Evolutionary conservation across 2,113 vertebrate genomes (phyloP), one percentile per base, ranked within the genome.

Genomic region (Coreoperca whiteheadi): DNA sequence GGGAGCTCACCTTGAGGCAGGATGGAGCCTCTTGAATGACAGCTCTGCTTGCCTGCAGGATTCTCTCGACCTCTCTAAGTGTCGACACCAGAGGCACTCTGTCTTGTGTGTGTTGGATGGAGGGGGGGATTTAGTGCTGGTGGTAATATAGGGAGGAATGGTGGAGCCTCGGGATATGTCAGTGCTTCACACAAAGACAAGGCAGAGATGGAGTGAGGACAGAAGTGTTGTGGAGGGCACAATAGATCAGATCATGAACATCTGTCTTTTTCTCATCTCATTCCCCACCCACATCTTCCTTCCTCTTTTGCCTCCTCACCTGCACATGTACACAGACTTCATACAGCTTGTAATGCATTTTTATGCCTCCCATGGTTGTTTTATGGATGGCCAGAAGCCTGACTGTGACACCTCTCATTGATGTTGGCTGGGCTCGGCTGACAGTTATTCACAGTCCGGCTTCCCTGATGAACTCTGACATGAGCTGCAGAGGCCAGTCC

Each of bases 1-100:
- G 57, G 90, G 80, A 87, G 85, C 90, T 95, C 92, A 94, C 94
- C 94, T 95, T 92, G 90, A 91, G 87, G 91, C 89, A 83, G 77
- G 80, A 82, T 3, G 74, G 87, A 90, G 90, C 69, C 90, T 86
- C 76, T 80, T 93, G 93, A 95, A 81, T 93, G 94, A 95, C 92
- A 76, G 91, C 93, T 87, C 77, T 86, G 90, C 84, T 83, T 84
- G 39, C 56, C 87, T 77, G 88, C 85, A 71, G 90, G 88, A 83
- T 91, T 87, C 82, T 82, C 73, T 83, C 74, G 64, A 92, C 89
- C 90, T 92, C 87, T 89, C 80, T 88, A 88, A 92, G 91, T 91
- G 88, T 83, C 80, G 82, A 90, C 90, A 83, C 88, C 85, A 83
- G 78, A 86, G 87, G 83, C 88, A 79, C 77, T 92, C 79, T 28